These are phyloP conservation scores for Ceramica pisi DNA, from an alignment of 2,888 invertebrate genomes.

Conservation along the genomic window DNA sequence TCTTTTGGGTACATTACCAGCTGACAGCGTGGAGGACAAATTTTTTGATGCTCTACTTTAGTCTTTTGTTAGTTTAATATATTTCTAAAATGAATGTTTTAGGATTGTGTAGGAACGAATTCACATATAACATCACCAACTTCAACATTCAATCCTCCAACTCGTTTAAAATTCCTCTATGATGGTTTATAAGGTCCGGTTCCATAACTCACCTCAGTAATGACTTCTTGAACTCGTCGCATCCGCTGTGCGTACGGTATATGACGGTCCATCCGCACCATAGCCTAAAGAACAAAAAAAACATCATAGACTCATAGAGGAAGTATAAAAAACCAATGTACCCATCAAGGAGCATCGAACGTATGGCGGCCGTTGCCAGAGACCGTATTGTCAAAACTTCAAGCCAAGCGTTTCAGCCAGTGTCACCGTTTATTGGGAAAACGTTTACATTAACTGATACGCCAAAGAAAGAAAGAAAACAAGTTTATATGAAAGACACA, in stretches of 20 bases:
- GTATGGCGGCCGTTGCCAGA: not conserved
- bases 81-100: too few relatives aligned
- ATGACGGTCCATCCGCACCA: constrained; percentile 95
- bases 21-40: too few relatives aligned
- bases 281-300: constrained; percentile 86
- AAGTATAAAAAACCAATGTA: not conserved
- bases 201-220: constrained; percentile 92
- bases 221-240: constrained; percentile 96
- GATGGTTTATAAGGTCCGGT: not conserved
- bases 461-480: too few relatives aligned
- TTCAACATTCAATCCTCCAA: not conserved
- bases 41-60: too few relatives aligned
- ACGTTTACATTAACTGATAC: too few relatives aligned
- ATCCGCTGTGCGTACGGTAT: constrained; percentile 94
- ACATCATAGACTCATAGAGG: not conserved
- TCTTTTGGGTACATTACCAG: too few relatives aligned
- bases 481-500: too few relatives aligned
- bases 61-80: too few relatives aligned
- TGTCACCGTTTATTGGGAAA: too few relatives aligned
- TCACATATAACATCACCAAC: too few relatives aligned
- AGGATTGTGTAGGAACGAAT: too few relatives aligned
- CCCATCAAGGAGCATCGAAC: not conserved
- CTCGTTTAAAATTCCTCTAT: not conserved
- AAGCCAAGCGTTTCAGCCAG: not conserved
- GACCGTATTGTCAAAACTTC: not conserved